Evolutionary conservation across 2,113 vertebrate genomes (phyloP).

Genomic region (Cyprinodon variegatus): DNA sequence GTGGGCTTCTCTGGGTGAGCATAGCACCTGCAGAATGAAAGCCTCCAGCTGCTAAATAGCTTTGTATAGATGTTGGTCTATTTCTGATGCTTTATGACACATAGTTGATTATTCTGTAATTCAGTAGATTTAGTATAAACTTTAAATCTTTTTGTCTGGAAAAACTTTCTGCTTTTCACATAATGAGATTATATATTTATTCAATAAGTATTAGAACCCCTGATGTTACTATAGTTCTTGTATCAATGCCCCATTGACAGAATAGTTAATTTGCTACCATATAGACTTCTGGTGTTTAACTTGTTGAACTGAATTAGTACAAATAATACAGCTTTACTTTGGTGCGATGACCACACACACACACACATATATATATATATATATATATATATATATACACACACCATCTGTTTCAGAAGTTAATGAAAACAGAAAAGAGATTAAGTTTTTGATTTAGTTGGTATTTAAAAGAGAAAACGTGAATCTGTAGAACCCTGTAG

Average conservation of each 20-base stretch:
- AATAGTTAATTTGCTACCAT: background rate
- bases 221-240: background rate
- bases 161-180: slow-evolving; percentile 14
- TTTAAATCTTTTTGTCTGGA: background rate
- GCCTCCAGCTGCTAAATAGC: background rate
- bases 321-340: background rate
- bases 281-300: background rate
- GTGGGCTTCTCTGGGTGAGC: background rate
- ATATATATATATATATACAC: too few species aligned
- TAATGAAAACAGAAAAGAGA: background rate
- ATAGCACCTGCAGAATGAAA: background rate
- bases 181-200: background rate
- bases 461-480: background rate
- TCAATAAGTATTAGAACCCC: background rate
- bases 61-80: background rate
- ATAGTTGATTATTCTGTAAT: background rate
- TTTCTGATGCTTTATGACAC: background rate
- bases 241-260: background rate
- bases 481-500: background rate
- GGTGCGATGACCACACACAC: background rate
- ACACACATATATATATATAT: too few species aligned
- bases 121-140: background rate
- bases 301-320: background rate
- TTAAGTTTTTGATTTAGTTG: background rate
- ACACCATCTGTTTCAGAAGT: background rate